Evolutionary conservation across 2,888 invertebrate genomes (phyloP).

Genomic region (Sympetrum striolatum): DNA sequence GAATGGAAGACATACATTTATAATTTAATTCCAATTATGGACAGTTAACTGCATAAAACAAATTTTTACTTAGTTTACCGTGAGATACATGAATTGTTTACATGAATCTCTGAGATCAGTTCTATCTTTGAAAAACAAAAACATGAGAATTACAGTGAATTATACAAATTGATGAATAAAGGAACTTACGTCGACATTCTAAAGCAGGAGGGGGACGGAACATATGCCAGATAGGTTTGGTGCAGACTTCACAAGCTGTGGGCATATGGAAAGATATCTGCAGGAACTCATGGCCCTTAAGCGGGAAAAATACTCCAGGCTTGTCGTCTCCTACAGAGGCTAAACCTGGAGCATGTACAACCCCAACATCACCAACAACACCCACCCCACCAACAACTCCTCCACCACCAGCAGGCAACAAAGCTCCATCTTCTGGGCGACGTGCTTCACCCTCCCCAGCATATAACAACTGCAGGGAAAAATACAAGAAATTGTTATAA

Average conservation of each 20-base stretch:
- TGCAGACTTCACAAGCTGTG: slow-evolving; percentile 96
- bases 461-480: slow-evolving; percentile 77
- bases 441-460: slow-evolving; percentile 95
- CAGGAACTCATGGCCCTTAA: slow-evolving; percentile 95
- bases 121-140: no score
- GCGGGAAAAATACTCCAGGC: slow-evolving; percentile 69
- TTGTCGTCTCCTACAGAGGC: slow-evolving; percentile 60
- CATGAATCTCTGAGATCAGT: no score
- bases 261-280: slow-evolving; percentile 98
- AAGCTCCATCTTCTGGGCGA: slow-evolving; percentile 72
- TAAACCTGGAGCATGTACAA: slow-evolving; percentile 53
- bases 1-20: no score
- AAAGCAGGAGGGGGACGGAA: slow-evolving; percentile 96
- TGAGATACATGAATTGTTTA: no score
- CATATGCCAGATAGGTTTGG: slow-evolving; percentile 96
- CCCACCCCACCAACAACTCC: slow-evolving; percentile 62
- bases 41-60: no score
- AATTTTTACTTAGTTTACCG: no score
- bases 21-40: no score
- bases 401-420: slow-evolving; percentile 54
- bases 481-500: neutral
- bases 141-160: no score
- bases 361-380: slow-evolving; percentile 56
- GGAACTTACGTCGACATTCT: slow-evolving; percentile 84
- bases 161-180: neutral